Evolutionary conservation across 2,797 vertebrate species (phyloP), one percentile per base, ranked within the genome.

Genomic region (Brachyalestes nurse): DNA sequence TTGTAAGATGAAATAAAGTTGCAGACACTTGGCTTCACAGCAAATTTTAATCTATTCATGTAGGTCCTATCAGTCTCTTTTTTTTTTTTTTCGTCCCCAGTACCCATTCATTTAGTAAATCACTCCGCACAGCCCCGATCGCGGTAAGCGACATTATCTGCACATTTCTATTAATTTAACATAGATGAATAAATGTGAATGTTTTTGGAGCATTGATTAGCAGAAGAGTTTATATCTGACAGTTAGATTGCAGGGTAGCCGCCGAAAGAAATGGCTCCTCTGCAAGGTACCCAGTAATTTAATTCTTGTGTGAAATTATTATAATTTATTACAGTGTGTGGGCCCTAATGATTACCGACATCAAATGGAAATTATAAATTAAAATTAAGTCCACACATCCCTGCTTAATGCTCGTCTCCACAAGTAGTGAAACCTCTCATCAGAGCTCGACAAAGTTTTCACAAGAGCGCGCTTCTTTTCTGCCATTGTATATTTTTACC

Each of bases 151-250:
- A 93, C 94, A 93, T 97, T 96, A 96, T 96, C 96, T 94, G 95
- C 95, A 95, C 96, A 94, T 96, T 92, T 93, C 95, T 97, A 97
- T 97, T 98, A 96, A 97, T 98, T 98, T 96, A 97, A 96, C 95
- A 95, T 96, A 96, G 96, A 96, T 95, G 97, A 97, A 97, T 97
- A 97, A 97, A 97, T 96, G 96, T 94, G 97, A 97, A 96, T 97
- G 96, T 97, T 97, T 97, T 96, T 95, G 91, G 93, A 95, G 95
- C 96, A 94, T 94, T 98, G 97, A 98, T 98, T 97, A 95, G 95
- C 94, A 93, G 95, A 94, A 95, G 94, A 95, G 94, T 97, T 96
- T 96, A 94, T 94, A 94, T 96, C 94, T 98, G 97, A 99, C 97
- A 99, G 96, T 95, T 97, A 98, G 97, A 99, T 99, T 98, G 96